phyloP scores from a whole-genome alignment of 2,888 invertebrate genomes.

The Athetis lepigone region DNA sequence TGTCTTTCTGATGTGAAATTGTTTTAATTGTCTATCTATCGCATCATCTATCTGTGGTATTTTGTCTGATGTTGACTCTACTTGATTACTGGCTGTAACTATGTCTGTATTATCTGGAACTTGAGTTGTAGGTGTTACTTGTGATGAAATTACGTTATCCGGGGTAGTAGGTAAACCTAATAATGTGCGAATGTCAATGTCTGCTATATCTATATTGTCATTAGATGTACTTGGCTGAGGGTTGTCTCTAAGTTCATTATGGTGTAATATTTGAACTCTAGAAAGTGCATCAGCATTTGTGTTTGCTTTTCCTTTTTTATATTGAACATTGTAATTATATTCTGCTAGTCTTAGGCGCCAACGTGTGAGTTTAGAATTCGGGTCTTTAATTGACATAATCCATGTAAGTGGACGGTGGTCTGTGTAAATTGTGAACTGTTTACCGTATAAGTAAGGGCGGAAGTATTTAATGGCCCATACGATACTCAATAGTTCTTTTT shows the following conservation, averaged over 20 bases:
- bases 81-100: background rate
- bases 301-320: conserved; percentile 63
- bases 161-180: background rate
- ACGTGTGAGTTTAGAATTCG: conserved; percentile 70
- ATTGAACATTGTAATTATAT: conserved; percentile 45
- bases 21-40: conserved; percentile 63
- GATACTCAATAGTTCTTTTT: conserved; percentile 73
- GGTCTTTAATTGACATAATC: conserved; percentile 71
- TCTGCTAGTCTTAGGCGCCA: conserved; percentile 68
- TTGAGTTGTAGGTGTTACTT: background rate
- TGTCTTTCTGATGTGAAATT: conserved; percentile 57
- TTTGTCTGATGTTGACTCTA: background rate
- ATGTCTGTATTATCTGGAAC: background rate
- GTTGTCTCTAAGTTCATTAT: conserved; percentile 2
- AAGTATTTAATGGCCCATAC: conserved; percentile 73
- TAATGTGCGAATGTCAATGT: conserved; percentile 9
- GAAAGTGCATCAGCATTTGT: conserved; percentile 66
- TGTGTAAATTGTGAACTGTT: conserved; percentile 72
- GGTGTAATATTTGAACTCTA: conserved; percentile 52
- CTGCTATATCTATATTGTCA: background rate
- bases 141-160: too few relatives aligned
- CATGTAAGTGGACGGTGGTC: conserved; percentile 76
- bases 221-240: conserved; percentile 17
- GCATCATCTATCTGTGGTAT: conserved; percentile 50
- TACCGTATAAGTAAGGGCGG: conserved; percentile 72